Evolutionary conservation across 2,113 vertebrate genomes (phyloP).

Genomic region (Proterorhinus semilunaris): DNA sequence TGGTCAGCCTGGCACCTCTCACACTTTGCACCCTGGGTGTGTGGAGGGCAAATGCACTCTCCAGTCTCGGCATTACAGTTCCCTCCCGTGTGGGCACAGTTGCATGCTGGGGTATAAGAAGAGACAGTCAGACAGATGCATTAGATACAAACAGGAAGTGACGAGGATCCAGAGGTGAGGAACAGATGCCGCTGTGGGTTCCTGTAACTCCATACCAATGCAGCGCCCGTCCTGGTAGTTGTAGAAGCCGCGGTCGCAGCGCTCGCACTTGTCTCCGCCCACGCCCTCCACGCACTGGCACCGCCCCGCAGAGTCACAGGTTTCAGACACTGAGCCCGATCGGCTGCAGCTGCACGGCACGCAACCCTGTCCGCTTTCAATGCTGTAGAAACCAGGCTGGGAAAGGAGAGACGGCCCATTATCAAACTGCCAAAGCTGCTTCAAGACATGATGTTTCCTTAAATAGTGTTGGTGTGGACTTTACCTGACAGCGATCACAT

Average conservation of each 20-base stretch:
- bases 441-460: too few relatives aligned
- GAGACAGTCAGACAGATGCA: background rate
- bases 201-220: conserved; percentile 73
- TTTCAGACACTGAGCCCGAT: conserved; percentile 74
- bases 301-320: conserved; percentile 79
- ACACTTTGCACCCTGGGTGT: conserved; percentile 82
- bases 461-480: background rate
- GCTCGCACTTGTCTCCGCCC: conserved; percentile 82
- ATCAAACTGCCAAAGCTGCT: too few relatives aligned
- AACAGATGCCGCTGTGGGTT: too few relatives aligned
- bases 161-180: background rate
- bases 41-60: conserved; percentile 85
- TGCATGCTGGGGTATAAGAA: conserved; percentile 78
- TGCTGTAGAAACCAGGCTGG: conserved; percentile 83
- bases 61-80: conserved; percentile 83
- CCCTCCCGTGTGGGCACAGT: conserved; percentile 86
- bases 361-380: conserved; percentile 79
- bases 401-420: background rate
- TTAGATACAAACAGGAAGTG: background rate
- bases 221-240: conserved; percentile 78
- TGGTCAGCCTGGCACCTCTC: conserved; percentile 79
- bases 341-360: conserved; percentile 81
- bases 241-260: conserved; percentile 83
- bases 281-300: conserved; percentile 84
- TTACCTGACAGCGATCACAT: conserved; percentile 88